Evolutionary conservation across 2,113 vertebrate genomes (phyloP).

Genomic region (Podilymbus podiceps): DNA sequence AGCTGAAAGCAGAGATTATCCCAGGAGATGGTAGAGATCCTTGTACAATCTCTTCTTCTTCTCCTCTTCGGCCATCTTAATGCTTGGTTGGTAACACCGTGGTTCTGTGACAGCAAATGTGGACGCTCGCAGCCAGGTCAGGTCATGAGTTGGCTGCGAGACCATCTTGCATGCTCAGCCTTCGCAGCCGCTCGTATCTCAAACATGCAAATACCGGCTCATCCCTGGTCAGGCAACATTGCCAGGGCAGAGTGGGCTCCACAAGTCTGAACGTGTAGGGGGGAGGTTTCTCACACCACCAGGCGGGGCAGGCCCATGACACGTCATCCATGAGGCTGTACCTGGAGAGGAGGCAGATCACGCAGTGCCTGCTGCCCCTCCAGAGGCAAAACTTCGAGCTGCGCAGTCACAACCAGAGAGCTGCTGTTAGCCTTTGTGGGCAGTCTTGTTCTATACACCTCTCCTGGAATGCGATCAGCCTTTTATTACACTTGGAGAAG

Average conservation of each 20-base stretch:
- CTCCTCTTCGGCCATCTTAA: background rate
- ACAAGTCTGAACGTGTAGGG: background rate
- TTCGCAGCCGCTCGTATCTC: background rate
- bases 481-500: background rate
- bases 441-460: background rate
- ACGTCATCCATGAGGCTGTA: fast-evolving
- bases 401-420: background rate
- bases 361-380: background rate
- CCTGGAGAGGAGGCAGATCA: background rate
- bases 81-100: background rate
- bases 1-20: background rate
- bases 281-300: background rate
- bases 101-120: background rate
- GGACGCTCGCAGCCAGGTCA: background rate
- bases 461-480: background rate
- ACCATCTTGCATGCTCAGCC: background rate
- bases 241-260: fast-evolving
- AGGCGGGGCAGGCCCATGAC: background rate
- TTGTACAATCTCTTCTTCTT: background rate
- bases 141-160: background rate
- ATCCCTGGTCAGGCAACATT: background rate
- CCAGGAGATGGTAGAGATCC: background rate
- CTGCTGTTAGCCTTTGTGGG: background rate
- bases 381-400: background rate
- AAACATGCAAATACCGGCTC: background rate